Percentiles rank a stretch among this genome's conserved stretches.
These are phyloP conservation scores for Nymphalis c-album DNA, from an alignment of 2,888 invertebrate genomes.

Conservation along the genomic window DNA sequence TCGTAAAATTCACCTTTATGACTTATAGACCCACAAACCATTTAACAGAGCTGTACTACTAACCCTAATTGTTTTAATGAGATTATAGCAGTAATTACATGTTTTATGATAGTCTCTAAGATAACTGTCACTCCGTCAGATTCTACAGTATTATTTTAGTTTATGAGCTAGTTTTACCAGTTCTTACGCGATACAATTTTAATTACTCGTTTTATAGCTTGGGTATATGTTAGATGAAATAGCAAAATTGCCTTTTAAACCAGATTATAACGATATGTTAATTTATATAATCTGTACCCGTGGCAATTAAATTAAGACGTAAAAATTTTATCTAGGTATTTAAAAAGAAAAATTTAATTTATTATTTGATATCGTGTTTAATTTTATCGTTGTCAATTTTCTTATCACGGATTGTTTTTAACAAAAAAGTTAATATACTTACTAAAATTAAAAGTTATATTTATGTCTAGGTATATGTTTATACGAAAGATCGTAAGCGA, in stretches of 20 bases:
- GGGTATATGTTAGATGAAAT: slow-evolving; percentile 9
- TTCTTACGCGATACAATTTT: slow-evolving; percentile 36
- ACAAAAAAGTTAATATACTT: background rate
- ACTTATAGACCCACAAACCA: slow-evolving; percentile 56
- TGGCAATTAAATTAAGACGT: background rate
- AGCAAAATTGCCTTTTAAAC: background rate
- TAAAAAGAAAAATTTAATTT: background rate
- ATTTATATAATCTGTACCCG: background rate
- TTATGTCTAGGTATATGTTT: background rate
- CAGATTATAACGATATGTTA: slow-evolving; percentile 4
- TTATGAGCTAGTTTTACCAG: slow-evolving; percentile 42
- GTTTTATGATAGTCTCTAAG: slow-evolving; percentile 56
- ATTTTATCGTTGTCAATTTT: background rate
- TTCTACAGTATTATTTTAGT: slow-evolving; percentile 40
- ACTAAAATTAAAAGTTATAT: background rate
- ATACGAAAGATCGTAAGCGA: slow-evolving; percentile 1
- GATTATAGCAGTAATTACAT: slow-evolving; percentile 68
- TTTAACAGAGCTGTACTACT: slow-evolving; percentile 67
- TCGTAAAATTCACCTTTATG: slow-evolving; percentile 75
- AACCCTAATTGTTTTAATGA: slow-evolving; percentile 77
- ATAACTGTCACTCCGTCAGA: slow-evolving; percentile 52
- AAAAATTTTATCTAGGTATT: no score
- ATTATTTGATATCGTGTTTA: background rate
- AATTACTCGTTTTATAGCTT: slow-evolving; percentile 24
- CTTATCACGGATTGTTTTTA: background rate